A percentile compares a stretch with the other conserved stretches of the same genome.
phyloP scores from a whole-genome alignment of 1,140 invertebrate genomes.

The Temnothorax nylanderi region DNA sequence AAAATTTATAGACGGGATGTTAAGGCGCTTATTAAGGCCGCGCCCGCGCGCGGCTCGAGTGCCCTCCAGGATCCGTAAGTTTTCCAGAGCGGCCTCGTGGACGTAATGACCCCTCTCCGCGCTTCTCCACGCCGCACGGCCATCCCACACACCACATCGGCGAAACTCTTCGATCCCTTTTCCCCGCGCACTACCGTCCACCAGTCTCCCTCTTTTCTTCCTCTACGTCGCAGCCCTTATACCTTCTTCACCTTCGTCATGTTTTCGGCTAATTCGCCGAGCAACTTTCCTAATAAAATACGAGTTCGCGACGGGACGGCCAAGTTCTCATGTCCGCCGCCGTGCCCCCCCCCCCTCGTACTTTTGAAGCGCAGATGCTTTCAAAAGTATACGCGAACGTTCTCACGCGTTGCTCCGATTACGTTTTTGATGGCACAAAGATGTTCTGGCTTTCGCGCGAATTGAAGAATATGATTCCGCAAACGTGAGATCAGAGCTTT shows the following conservation, averaged over 20 bases:
- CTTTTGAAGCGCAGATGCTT: conserved; percentile 26
- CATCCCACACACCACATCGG: not conserved
- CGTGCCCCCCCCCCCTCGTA: not conserved
- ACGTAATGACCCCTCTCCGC: conserved; percentile 46
- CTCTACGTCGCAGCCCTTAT: conserved; percentile 46
- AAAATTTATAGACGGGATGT: conserved; percentile 80
- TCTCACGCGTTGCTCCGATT: not conserved
- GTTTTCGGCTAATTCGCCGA: conserved; percentile 49
- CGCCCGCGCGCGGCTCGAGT: conserved; percentile 43
- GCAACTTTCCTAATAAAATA: conserved; percentile 69
- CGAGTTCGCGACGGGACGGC: conserved; percentile 47
- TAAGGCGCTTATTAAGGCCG: conserved; percentile 79
- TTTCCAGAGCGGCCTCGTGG: conserved; percentile 39
- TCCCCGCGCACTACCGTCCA: not conserved
- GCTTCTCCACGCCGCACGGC: not conserved
- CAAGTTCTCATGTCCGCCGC: conserved; percentile 37
- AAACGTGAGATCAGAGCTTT: not conserved
- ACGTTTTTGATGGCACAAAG: conserved; percentile 16
- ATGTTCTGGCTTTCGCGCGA: not conserved
- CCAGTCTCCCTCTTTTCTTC: conserved; percentile 10
- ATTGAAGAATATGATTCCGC: not conserved
- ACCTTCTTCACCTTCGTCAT: conserved; percentile 50
- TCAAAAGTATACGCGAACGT: conserved; percentile 3
- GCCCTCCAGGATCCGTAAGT: conserved; percentile 52
- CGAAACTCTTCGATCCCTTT: not conserved